Evolutionary conservation across 2,797 vertebrate genomes (phyloP).

Genomic region (Acipenser oxyrinchus): DNA sequence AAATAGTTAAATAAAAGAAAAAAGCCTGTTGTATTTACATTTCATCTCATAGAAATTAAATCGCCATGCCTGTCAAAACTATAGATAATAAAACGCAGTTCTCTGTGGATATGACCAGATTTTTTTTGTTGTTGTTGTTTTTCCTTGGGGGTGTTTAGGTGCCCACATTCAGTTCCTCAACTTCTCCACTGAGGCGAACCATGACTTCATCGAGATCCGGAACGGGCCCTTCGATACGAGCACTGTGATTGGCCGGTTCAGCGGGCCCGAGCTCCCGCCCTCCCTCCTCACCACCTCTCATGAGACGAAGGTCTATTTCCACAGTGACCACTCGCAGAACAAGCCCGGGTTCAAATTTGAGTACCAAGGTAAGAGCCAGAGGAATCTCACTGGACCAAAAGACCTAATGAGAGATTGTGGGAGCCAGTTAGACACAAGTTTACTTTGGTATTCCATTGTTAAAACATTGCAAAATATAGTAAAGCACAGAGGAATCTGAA

Average conservation of each 20-base stretch:
- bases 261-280: slow-evolving; percentile 72
- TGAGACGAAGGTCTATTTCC: slow-evolving; percentile 87
- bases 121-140: no score
- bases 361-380: slow-evolving; percentile 75
- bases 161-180: slow-evolving; percentile 93
- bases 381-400: neutral
- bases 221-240: slow-evolving; percentile 92
- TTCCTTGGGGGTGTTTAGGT: slow-evolving; percentile 47
- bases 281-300: slow-evolving; percentile 91
- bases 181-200: slow-evolving; percentile 94
- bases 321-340: slow-evolving; percentile 96
- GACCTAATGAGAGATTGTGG: neutral
- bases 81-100: no score
- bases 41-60: no score
- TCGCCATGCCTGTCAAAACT: no score
- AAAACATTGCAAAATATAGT: no score
- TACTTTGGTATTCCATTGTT: no score
- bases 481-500: no score
- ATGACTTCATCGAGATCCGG: slow-evolving; percentile 90
- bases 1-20: neutral
- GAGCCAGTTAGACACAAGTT: neutral
- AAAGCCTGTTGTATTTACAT: no score
- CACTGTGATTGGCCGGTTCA: slow-evolving; percentile 82
- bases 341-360: slow-evolving; percentile 91
- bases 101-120: no score